Conservation (phyloP, 2,797 vertebrate genomes). For the Pangasius krempfi region DNA sequence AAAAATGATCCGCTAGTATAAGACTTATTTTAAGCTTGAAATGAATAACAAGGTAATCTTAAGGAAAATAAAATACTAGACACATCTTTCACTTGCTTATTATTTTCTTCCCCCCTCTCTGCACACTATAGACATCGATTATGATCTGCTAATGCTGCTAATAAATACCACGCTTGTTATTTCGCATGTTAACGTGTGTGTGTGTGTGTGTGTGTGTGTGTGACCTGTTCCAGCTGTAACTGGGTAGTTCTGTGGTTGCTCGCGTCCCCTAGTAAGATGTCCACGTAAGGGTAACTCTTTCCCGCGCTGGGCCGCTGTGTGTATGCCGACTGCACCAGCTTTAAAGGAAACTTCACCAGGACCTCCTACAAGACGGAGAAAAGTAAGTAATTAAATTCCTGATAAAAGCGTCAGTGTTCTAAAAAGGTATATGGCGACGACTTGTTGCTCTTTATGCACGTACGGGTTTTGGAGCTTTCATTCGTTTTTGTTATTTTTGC, state of each 20-base stretch:
- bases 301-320: constrained; percentile 86
- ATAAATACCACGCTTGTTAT: neutral
- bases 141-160: neutral
- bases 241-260: constrained; percentile 83
- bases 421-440: neutral
- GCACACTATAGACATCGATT: neutral
- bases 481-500: too few relatives aligned
- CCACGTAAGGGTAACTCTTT: constrained; percentile 91
- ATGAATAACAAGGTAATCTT: too few relatives aligned
- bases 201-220: neutral
- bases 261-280: constrained; percentile 85
- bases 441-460: neutral
- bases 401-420: too few relatives aligned
- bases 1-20: too few relatives aligned
- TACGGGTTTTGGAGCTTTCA: neutral
- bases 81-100: too few relatives aligned
- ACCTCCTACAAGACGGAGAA: constrained; percentile 76
- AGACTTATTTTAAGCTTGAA: too few relatives aligned
- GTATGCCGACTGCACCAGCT: constrained; percentile 88
- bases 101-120: too few relatives aligned
- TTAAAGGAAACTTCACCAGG: constrained; percentile 82
- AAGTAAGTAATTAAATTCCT: neutral
- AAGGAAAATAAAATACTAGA: too few relatives aligned
- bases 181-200: neutral
- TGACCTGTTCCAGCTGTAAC: constrained; percentile 93